Percentiles rank a stretch among this genome's conserved stretches.
These are phyloP conservation scores for Dioctria rufipes DNA, from an alignment of 2,888 invertebrate genomes.

Conservation along the genomic window DNA sequence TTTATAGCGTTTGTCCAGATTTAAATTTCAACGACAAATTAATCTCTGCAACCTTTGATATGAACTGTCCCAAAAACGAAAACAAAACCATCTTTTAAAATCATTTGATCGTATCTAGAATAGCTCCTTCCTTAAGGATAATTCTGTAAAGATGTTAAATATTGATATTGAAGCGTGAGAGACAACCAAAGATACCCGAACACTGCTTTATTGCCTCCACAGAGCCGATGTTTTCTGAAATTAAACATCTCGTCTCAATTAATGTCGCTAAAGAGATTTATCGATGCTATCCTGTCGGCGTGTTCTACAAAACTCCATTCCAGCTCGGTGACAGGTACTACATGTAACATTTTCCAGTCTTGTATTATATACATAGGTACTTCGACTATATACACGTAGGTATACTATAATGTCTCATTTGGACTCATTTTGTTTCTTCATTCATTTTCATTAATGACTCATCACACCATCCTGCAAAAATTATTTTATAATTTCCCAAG, in stretches of 20 bases:
- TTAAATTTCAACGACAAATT: too few relatives aligned
- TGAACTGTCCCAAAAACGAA: neutral
- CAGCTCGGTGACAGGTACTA: conserved; percentile 41
- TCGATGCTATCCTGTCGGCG: conserved; percentile 53
- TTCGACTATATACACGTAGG: neutral
- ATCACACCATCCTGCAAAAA: neutral
- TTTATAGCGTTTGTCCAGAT: too few relatives aligned
- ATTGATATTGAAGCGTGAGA: neutral
- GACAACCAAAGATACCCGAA: neutral
- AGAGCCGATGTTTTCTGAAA: conserved; percentile 46
- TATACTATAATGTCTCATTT: too few relatives aligned
- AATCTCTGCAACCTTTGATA: too few relatives aligned
- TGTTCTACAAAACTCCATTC: conserved; percentile 46
- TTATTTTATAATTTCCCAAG: neutral
- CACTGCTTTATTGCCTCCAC: neutral
- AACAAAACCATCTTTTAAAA: neutral
- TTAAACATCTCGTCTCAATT: conserved; percentile 59
- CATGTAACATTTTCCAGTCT: conserved; percentile 11
- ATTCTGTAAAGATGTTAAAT: conserved; percentile 2
- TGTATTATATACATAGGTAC: neutral
- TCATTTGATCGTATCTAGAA: neutral
- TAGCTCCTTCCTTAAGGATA: conserved; percentile 27
- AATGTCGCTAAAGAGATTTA: conserved; percentile 58
- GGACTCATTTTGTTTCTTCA: conserved; percentile 3
- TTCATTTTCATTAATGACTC: conserved; percentile 17